phyloP scores from a whole-genome alignment of 2,888 invertebrate species.

The Pomacea canaliculata region DNA sequence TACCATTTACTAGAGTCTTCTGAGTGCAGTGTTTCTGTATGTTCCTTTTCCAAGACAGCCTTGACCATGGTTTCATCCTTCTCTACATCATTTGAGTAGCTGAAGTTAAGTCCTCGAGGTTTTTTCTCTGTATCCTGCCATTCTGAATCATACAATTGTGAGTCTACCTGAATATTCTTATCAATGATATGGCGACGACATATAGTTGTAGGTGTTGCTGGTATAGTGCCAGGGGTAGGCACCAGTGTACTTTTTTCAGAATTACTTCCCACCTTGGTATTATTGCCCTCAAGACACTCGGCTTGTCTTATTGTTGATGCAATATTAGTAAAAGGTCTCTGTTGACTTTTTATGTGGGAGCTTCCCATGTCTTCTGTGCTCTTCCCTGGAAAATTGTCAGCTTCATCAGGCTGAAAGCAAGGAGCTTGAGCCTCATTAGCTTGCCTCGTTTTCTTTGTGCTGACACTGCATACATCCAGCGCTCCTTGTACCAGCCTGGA shows the following conservation, averaged over 20 bases:
- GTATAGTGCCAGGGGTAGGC: constrained; percentile 3
- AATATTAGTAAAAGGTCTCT: no score
- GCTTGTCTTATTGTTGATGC: no score
- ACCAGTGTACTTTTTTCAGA: constrained; percentile 3
- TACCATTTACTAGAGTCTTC: constrained; percentile 28
- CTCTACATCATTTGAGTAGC: constrained; percentile 20
- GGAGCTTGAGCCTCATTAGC: not conserved
- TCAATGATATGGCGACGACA: constrained; percentile 26
- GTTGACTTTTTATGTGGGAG: not conserved
- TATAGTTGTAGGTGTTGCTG: constrained; percentile 24
- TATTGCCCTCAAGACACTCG: not conserved
- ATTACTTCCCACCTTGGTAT: not conserved
- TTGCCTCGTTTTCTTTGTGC: not conserved
- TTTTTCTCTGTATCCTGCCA: constrained; percentile 6
- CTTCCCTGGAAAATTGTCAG: constrained; percentile 4
- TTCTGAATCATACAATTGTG: constrained; percentile 4
- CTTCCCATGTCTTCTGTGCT: constrained; percentile 10
- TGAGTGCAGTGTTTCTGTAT: not conserved
- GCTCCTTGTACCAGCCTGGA: not conserved
- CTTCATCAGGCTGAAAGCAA: not conserved
- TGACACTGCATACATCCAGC: not conserved
- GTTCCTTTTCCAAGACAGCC: not conserved
- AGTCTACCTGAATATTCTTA: constrained; percentile 16
- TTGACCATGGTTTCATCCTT: not conserved
- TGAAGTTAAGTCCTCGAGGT: constrained; percentile 26